phyloP scores from a whole-genome alignment of 2,888 invertebrate genomes.

The Diplolepis rosae region DNA sequence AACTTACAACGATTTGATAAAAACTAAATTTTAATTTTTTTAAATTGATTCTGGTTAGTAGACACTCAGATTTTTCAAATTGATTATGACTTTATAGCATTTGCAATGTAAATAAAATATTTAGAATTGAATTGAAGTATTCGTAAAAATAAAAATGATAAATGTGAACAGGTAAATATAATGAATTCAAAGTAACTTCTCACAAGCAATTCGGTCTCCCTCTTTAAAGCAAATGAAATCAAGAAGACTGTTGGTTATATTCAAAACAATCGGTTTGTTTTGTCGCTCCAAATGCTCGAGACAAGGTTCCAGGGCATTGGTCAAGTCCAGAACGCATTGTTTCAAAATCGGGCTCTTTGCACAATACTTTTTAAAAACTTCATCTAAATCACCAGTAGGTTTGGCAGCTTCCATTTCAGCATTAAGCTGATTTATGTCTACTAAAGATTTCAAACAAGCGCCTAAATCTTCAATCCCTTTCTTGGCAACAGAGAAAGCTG shows the following conservation, averaged over 20 bases:
- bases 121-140: too few species aligned
- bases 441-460: conserved; percentile 77
- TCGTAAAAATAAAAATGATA: background rate
- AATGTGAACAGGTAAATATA: background rate
- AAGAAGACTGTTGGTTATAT: conserved; percentile 81
- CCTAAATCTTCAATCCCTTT: conserved; percentile 71
- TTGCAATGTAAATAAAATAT: too few species aligned
- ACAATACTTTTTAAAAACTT: conserved; percentile 85
- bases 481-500: conserved; percentile 76
- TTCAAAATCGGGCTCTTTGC: conserved; percentile 78
- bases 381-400: conserved; percentile 81
- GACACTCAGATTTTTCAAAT: too few species aligned
- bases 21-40: too few species aligned
- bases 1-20: too few species aligned
- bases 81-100: too few species aligned
- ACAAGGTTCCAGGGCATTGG: conserved; percentile 78
- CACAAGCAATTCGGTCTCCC: conserved; percentile 87
- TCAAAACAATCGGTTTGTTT: conserved; percentile 78
- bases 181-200: conserved; percentile 65
- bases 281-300: conserved; percentile 79
- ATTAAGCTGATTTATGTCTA: conserved; percentile 78
- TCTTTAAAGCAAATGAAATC: conserved; percentile 87
- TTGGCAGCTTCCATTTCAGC: conserved; percentile 82
- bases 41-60: too few species aligned
- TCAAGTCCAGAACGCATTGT: conserved; percentile 78